These are phyloP conservation scores for Drosophila monieri DNA, from an alignment of 2,888 invertebrate species.

Conservation along the genomic window DNA sequence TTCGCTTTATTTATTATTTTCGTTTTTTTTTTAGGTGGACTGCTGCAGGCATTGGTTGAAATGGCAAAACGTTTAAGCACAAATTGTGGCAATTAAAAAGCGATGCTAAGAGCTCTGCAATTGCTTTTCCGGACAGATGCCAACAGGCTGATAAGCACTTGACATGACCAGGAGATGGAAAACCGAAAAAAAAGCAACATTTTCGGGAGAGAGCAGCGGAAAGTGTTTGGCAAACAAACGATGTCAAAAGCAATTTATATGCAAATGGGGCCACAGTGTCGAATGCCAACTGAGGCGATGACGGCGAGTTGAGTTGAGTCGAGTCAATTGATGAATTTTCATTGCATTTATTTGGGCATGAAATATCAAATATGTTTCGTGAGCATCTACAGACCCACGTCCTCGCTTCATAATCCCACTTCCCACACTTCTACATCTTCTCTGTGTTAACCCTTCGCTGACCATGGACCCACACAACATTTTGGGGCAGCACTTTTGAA, in stretches of 20 bases:
- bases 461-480: conserved; percentile 26
- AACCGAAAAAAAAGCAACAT: conserved; percentile 9
- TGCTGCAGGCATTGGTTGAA: conserved; percentile 51
- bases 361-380: conserved; percentile 64
- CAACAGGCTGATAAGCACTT: conserved; percentile 66
- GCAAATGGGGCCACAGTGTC: conserved; percentile 65
- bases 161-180: conserved; percentile 32
- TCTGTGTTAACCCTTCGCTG: conserved; percentile 59
- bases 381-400: neutral
- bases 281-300: conserved; percentile 44
- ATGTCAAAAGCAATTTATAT: conserved; percentile 80
- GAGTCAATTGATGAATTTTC: conserved; percentile 73
- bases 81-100: conserved; percentile 73
- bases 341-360: conserved; percentile 75
- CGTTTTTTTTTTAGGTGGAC: neutral
- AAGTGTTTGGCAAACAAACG: conserved; percentile 48
- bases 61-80: conserved; percentile 70
- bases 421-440: neutral
- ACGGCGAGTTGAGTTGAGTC: conserved; percentile 39
- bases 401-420: neutral
- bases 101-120: conserved; percentile 51
- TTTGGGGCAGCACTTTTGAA: conserved; percentile 59
- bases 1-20: conserved; percentile 17
- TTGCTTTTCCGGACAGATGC: conserved; percentile 67
- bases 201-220: neutral